Percentiles rank a stretch among this genome's conserved stretches.
phyloP scores from a whole-genome alignment of 2,797 vertebrate genomes.

The Varecia variegata region DNA sequence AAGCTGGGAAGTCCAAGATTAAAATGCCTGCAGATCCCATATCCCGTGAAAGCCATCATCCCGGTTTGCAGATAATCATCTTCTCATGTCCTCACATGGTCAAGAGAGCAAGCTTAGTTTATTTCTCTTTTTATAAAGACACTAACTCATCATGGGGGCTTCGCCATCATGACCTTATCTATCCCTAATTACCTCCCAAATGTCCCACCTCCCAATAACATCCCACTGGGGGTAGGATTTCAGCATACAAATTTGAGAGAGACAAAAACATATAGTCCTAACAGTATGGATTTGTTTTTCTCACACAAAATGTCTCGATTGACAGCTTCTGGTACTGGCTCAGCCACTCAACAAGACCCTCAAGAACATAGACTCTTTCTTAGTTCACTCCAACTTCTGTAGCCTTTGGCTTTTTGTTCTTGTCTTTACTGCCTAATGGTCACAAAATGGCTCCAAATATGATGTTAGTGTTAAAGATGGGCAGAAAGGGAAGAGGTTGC shows the following conservation, averaged over 20 bases:
- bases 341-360: neutral
- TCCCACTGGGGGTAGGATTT: neutral
- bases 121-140: neutral
- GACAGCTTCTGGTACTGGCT: neutral
- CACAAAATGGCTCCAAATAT: neutral
- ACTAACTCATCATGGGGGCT: neutral
- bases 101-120: neutral
- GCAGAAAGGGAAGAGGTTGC: neutral
- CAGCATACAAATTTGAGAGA: neutral
- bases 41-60: neutral
- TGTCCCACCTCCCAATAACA: neutral
- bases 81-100: neutral
- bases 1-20: neutral
- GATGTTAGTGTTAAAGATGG: neutral
- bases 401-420: neutral
- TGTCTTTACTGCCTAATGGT: neutral
- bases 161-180: neutral
- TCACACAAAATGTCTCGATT: neutral
- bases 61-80: neutral
- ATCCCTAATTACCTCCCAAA: no score
- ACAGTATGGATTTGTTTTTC: neutral
- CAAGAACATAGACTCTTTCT: neutral
- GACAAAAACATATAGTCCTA: neutral
- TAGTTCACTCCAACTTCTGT: neutral
- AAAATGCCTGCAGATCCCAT: no score